Percentiles rank a stretch among this genome's conserved stretches.
Evolutionary conservation across 2,888 invertebrate genomes (phyloP).

Genomic region (Acrobasis repandana): DNA sequence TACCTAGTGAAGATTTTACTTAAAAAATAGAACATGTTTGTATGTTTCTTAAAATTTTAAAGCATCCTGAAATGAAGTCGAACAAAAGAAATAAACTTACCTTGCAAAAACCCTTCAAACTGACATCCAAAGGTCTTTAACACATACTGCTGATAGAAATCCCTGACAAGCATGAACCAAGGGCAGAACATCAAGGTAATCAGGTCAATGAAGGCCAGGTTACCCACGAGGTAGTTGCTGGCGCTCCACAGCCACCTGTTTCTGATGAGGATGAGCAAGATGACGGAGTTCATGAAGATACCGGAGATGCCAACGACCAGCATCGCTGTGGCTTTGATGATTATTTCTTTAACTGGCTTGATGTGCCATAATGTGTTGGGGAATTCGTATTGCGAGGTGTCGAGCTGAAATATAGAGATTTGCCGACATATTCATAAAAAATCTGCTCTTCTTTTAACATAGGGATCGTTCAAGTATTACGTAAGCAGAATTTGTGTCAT

Average conservation of each 20-base stretch:
- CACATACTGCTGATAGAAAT: conserved; percentile 90
- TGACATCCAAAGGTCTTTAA: conserved; percentile 89
- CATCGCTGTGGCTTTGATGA: conserved; percentile 83
- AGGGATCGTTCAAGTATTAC: no score
- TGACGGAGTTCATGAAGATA: conserved; percentile 85
- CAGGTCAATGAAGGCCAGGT: conserved; percentile 88
- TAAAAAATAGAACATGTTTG: no score
- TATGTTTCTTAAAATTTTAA: no score
- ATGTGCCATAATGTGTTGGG: conserved; percentile 87
- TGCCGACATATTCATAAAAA: no score
- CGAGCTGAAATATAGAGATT: conserved; percentile 51
- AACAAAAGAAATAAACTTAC: conserved; percentile 53
- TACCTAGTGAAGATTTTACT: no score
- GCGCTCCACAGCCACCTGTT: conserved; percentile 86
- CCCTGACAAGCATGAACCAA: conserved; percentile 88
- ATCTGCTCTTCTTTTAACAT: no score
- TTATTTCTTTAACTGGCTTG: conserved; percentile 83
- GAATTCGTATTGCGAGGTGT: conserved; percentile 73
- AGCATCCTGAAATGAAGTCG: no score
- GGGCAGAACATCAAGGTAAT: conserved; percentile 87
- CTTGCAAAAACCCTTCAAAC: conserved; percentile 89
- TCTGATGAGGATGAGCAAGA: conserved; percentile 84
- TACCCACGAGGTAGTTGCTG: conserved; percentile 88
- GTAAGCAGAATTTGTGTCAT: no score
- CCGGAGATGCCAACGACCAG: conserved; percentile 85